A percentile compares a stretch with the other conserved stretches of the same genome.
Conservation (phyloP, 2,888 invertebrate genomes). For the Cheilosia scutellata region DNA sequence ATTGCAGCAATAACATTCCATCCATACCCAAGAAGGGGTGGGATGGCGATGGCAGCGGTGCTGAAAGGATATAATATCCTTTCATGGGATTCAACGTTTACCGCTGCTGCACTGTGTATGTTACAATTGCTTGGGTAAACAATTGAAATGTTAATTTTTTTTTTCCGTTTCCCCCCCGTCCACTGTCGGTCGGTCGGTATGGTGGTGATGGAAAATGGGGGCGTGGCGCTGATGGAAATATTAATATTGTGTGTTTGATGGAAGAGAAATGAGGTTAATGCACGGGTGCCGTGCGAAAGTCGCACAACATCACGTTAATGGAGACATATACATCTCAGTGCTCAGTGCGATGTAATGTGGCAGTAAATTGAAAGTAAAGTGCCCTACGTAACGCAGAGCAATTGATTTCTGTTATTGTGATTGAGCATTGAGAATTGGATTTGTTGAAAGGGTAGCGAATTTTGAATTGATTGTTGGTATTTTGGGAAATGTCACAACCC, state of each 20-base stretch:
- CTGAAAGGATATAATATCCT: constrained; percentile 58
- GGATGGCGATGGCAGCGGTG: neutral
- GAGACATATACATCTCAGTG: constrained; percentile 27
- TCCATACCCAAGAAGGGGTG: constrained; percentile 8
- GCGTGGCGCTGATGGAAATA: constrained; percentile 54
- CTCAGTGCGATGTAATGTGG: constrained; percentile 38
- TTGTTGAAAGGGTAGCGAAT: constrained; percentile 34
- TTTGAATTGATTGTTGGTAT: constrained; percentile 49
- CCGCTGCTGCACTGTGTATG: constrained; percentile 45
- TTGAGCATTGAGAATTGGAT: constrained; percentile 44
- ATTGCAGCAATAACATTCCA: constrained; percentile 78
- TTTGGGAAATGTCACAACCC: constrained; percentile 13
- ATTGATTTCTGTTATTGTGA: constrained; percentile 61
- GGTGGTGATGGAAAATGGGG: neutral
- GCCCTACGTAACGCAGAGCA: constrained; percentile 48
- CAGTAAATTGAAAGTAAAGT: constrained; percentile 65
- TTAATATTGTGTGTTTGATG: constrained; percentile 65
- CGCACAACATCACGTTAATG: constrained; percentile 37
- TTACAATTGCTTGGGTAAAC: constrained; percentile 75
- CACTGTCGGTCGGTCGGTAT: neutral
- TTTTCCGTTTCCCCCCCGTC: constrained; percentile 5
- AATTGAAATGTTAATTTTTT: constrained; percentile 74
- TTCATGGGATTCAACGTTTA: constrained; percentile 54
- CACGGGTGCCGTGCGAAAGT: constrained; percentile 73
- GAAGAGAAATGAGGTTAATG: constrained; percentile 73